Base-by-base conservation (phyloP, 2,797 vertebrate species). In the Hippocampus kuda region DNA sequence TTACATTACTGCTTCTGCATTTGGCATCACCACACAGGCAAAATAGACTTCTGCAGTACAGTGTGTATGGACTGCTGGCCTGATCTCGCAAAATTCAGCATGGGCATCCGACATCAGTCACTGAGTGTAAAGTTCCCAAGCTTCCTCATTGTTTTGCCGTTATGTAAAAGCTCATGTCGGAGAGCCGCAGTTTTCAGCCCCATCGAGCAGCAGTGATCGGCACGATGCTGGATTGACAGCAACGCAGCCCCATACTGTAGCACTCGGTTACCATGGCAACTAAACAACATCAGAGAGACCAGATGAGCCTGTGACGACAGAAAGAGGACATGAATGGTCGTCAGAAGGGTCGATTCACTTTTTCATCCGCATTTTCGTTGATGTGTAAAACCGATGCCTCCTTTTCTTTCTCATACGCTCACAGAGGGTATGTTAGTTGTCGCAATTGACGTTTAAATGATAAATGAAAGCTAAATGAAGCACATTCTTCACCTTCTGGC, bases 261-360 rank as follows among this genome's bases (percentile, higher is more conserved):
- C 83, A 82, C 81, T 85, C 74, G 82, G 91, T 92, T 87, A 87
- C 92, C 90, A 91, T 88, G 85, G 91, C 89, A 93, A 92, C 91
- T 87, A 89, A 87, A 92, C 88, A 90, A 89, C 90, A 90, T 92
- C 89, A 61, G 89, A 88, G 88, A 85, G 81, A 86, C 89, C 86
- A 89, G 85, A 88, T 87, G 84, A 89, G 80, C 81, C 77, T 67
- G 69, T 83, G 83, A 86, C 85, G 83, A 81, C 82, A 78, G 73
- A 81, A 86, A 81, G 83, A 38, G 68, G 78, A 84, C 75, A 79
- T 81, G 83, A 86, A 85, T 83, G 79, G 78, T 81, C 59, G 48
- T 34, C 61, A 53, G n/a, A 70, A 65, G 24, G 54, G 53, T 34
- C 59, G 27, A 61, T 61, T 61, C 30, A 4, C 59, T 3, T 61